phyloP scores from a whole-genome alignment of 1,140 invertebrate genomes.

The Neotoxoptera formosana region DNA sequence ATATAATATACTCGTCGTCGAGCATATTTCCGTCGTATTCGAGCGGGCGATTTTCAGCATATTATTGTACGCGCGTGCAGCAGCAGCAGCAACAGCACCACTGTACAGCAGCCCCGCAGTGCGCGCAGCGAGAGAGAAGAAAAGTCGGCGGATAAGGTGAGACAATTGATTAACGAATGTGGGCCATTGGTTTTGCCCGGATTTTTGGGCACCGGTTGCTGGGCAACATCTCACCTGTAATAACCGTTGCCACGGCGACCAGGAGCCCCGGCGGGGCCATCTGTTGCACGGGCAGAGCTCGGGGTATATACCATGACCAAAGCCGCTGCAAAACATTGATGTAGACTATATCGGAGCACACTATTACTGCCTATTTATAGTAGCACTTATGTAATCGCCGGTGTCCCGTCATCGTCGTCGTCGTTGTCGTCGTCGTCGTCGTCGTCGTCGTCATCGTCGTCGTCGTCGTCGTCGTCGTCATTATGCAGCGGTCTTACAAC shows the following conservation, averaged over 20 bases:
- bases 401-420: constrained; percentile 20
- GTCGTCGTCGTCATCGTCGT: not conserved
- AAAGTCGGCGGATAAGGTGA: constrained; percentile 52
- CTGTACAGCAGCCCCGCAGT: too few species aligned
- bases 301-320: constrained; percentile 55
- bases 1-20: too few species aligned
- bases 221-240: constrained; percentile 58
- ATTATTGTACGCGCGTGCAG: too few species aligned
- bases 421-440: not conserved
- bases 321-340: constrained; percentile 57
- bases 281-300: constrained; percentile 51
- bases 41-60: too few species aligned
- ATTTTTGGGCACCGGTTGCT: constrained; percentile 57
- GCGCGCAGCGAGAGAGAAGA: not conserved
- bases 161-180: constrained; percentile 58
- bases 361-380: constrained; percentile 55
- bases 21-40: too few species aligned
- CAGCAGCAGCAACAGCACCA: too few species aligned
- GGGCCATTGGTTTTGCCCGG: constrained; percentile 58
- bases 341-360: constrained; percentile 49
- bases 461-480: not conserved
- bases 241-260: constrained; percentile 56
- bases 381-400: constrained; percentile 54
- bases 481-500: constrained; percentile 50
- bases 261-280: constrained; percentile 56